Evolutionary conservation across 2,113 vertebrate genomes (phyloP), one percentile per base, ranked within the genome.

Genomic region (Megaceryle torquata): DNA sequence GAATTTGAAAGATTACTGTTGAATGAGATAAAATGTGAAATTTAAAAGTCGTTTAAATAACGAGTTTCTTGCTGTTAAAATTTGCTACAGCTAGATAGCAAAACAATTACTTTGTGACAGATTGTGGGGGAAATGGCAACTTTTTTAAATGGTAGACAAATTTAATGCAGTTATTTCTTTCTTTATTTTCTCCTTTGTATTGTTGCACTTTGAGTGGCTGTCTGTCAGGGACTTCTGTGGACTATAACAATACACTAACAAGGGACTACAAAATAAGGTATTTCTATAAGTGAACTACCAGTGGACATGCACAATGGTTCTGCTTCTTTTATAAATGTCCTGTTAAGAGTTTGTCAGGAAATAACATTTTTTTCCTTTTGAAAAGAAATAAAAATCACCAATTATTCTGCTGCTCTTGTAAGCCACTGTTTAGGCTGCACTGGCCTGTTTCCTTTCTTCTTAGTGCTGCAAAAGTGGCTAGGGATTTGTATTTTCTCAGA

Each of bases 21-120:
- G 82, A 88, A 91, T 78, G 88, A 96, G 89, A 96, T 97, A 95
- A 96, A 96, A 95, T 86, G 83, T 86, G 89, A 89, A 93, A 97
- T 97, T 95, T 97, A 87, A 95, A 95, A 97, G 89, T 37, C 70
- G 86, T 93, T 96, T 95, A 94, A 95, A 94, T 97, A 97, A 97
- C 78, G 70, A 96, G 89, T 80, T 97, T 78, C 95, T 96, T 91
- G 83, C 93, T 94, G 95, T 89, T 96, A 95, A 94, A 96, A 93
- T 92, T 97, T 95, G 91, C 85, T 83, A 81, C 60, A 89, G 91
- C 57, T 86, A 94, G 85, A 92, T 86, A 96, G 92, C 71, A 95
- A 94, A 96, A 97, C 85, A 96, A 97, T 97, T 94, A 96, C 63
- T 95, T 93, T 88, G 53, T 91, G 89, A 94, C 67, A 97, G 82